Evolutionary conservation across 2,888 invertebrate species (phyloP).

Genomic region (Lycaena phlaeas): DNA sequence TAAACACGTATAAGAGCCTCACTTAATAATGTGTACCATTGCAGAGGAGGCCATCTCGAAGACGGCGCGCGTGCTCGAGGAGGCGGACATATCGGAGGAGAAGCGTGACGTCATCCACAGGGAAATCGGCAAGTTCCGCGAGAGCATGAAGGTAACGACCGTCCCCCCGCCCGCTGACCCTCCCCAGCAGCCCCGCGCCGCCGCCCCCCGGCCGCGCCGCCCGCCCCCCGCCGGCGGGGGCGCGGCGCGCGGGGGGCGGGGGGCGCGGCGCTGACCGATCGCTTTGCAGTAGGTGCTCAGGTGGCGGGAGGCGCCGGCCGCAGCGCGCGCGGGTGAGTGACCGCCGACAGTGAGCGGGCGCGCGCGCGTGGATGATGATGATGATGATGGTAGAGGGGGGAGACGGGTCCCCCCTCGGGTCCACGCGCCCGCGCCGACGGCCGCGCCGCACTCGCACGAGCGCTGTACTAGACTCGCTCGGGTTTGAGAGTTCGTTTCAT

Average conservation of each 20-base stretch:
- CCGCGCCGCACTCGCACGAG: no score
- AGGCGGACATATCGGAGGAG: constrained; percentile 95
- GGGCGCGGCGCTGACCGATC: constrained; percentile 7
- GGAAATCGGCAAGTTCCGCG: constrained; percentile 97
- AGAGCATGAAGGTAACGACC: constrained; percentile 89
- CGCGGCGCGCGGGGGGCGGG: constrained; percentile 9
- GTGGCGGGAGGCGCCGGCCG: constrained; percentile 4
- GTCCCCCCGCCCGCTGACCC: constrained; percentile 8
- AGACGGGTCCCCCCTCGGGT: not conserved
- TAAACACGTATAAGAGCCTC: no score
- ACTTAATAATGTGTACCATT: constrained; percentile 15
- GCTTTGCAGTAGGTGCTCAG: constrained; percentile 8
- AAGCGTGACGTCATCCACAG: constrained; percentile 96
- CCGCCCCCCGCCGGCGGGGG: constrained; percentile 7
- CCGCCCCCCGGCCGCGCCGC: constrained; percentile 6
- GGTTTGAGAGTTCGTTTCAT: no score
- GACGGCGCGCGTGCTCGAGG: constrained; percentile 80
- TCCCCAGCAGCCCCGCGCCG: constrained; percentile 1
- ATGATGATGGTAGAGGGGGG: constrained; percentile 11
- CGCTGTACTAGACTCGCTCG: no score
- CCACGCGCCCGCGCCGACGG: not conserved
- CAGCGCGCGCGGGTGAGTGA: constrained; percentile 6
- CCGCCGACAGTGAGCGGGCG: constrained; percentile 7
- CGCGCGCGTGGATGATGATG: constrained; percentile 8
- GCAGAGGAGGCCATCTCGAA: constrained; percentile 78